These are phyloP conservation scores for Callospermophilus lateralis DNA, from an alignment of 2,113 vertebrate species.

Conservation along the genomic window DNA sequence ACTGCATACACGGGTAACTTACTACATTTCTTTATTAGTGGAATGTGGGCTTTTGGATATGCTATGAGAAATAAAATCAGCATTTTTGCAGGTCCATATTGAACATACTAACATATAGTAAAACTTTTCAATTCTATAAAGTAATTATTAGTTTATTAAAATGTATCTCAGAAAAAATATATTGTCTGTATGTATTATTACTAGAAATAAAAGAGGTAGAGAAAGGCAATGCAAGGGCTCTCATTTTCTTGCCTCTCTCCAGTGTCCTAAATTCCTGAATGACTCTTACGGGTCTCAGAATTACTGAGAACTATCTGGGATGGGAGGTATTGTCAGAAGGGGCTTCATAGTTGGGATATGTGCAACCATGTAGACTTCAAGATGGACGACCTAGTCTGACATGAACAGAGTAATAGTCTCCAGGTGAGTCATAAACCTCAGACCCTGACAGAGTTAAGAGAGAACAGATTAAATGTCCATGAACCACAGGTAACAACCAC, in stretches of 20 bases:
- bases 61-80: conserved; percentile 55
- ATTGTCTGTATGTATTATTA: conserved; percentile 42
- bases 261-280: not conserved
- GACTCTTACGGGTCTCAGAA: not conserved
- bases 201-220: conserved; percentile 61
- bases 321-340: not conserved
- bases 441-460: not conserved
- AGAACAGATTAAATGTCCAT: not conserved
- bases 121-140: conserved; percentile 62
- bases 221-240: not conserved
- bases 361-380: not conserved
- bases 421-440: not conserved
- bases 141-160: conserved; percentile 66
- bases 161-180: conserved; percentile 47
- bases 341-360: not conserved
- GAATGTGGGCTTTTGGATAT: conserved; percentile 58
- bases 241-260: conserved; percentile 1
- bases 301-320: not conserved
- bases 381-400: not conserved
- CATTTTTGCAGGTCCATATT: conserved; percentile 41
- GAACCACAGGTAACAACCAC: not conserved
- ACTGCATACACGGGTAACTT: not conserved
- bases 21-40: conserved; percentile 55
- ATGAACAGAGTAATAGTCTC: not conserved
- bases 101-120: conserved; percentile 43